Evolutionary conservation across 2,888 invertebrate species (phyloP).

Genomic region (Dynastes hyllus): DNA sequence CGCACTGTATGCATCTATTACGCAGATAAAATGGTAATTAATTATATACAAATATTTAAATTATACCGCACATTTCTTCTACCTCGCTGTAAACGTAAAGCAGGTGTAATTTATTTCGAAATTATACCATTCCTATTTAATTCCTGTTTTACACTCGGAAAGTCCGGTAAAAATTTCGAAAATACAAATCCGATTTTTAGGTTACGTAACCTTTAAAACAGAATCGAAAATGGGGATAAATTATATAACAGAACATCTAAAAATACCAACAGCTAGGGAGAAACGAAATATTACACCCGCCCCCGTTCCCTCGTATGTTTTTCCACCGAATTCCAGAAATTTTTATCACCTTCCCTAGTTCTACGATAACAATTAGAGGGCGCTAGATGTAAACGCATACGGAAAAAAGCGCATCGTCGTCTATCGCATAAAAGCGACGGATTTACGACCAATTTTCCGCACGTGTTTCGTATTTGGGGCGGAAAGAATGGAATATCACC

Average conservation of each 20-base stretch:
- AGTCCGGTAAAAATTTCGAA: too few relatives aligned
- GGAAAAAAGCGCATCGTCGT: conserved; percentile 12
- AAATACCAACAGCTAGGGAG: background rate
- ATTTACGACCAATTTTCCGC: conserved; percentile 51
- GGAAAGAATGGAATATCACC: conserved; percentile 21
- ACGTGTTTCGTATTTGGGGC: conserved; percentile 52
- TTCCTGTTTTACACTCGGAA: too few relatives aligned
- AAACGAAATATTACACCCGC: background rate
- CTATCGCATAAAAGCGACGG: conserved; percentile 25
- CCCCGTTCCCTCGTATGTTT: background rate
- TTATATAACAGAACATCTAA: too few relatives aligned
- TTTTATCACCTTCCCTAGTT: conserved; percentile 28
- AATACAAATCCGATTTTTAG: too few relatives aligned
- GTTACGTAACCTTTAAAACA: too few relatives aligned
- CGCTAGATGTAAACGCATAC: conserved; percentile 31
- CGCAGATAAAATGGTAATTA: conserved; percentile 10
- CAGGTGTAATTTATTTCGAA: conserved; percentile 11
- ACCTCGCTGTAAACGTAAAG: background rate
- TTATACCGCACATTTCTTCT: conserved; percentile 2
- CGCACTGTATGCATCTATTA: conserved; percentile 5
- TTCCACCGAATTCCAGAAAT: conserved; percentile 7
- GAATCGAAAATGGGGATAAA: too few relatives aligned
- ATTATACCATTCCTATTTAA: conserved; percentile 2
- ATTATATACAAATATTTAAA: conserved; percentile 17
- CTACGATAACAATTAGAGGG: conserved; percentile 40